Base-by-base conservation (phyloP, 2,888 invertebrate species). In the Diaphora mendica region DNA sequence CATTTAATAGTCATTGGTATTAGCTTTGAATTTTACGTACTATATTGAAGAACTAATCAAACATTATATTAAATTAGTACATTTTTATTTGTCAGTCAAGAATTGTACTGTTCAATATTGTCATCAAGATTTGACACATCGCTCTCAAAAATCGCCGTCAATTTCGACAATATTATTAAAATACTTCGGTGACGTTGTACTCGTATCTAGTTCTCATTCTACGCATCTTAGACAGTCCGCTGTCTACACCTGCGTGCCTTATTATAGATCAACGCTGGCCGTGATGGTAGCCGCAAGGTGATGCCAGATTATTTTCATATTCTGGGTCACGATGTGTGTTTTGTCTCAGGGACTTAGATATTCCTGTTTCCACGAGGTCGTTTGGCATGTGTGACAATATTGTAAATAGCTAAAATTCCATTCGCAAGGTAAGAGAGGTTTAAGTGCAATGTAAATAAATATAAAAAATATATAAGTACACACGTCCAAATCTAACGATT, bases 301-400 rank as follows among this genome's bases (percentile, higher is more conserved):
- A 93, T 90, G 89, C 91, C 91, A 88, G 91, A 93, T 91, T 95
- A 95, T 95, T 94, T 94, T 94, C 91, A 94, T 91, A 93, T 94
- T 93, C 93, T 95, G 90, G 95, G 95, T 93, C 94, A 91, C 89
- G 85, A 85, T 84, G 87, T 91, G 87, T 89, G 93, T 89, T 90
- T 91, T 90, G 93, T 93, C 92, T 95, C 94, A 94, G 90, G 95
- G 95, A 95, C 94, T 83, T 86, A 80, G 73, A 79, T 87, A 89
- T 89, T 88, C 88, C 88, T 84, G 87, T 87, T 83, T 85, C 81
- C 84, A 82, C 88, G 87, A 90, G 88, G 86, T 82, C 82, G 75
- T 77, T 65, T 78, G 74, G 77, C 82, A 85, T 87, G 85, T 86
- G 82, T 86, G 81, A 86, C 85, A 86, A 75, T 76, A 77, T 79